Base-by-base conservation (phyloP, 1,140 invertebrate genomes). In the Trinorchestia longiramus region DNA sequence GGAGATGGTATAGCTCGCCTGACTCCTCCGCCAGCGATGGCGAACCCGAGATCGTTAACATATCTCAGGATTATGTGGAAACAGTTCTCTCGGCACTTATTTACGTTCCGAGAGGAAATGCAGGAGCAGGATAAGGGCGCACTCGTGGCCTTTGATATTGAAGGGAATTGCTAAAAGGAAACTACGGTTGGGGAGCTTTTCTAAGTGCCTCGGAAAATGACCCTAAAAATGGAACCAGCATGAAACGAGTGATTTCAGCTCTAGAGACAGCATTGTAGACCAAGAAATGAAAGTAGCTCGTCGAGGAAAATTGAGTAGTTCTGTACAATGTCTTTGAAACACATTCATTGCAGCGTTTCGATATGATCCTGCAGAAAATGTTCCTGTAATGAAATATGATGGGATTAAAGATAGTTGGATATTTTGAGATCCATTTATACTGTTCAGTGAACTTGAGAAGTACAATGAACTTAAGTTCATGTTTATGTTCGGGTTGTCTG, bases 31-130 rank as follows among this genome's bases (percentile, higher is more conserved):
- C 41, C 88, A 91, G 88, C 88, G 88, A 94, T 47, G 41, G 41
- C 92, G 44, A n/a, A 43, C 41, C 92, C 44, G 19, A 45, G 92
- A 43, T 43, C 92, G 92, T 94, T 94, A 94, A 94, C 92, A 94
- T 94, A 94, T 94, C 92, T 94, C 92, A 94, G 92, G 92, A 94
- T 94, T 94, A 94, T 94, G 92, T 94, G 92, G 92, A 94, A 94
- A 94, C 92, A 94, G 92, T 94, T 42, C 92, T 45, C 44, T 94
- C 92, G 43, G 92, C 92, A 94, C 92, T 94, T 94, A 94, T 94
- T 94, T 94, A 94, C 92, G 92, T 94, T 94, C 92, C 43, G 40
- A 94, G 92, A 94, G 92, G 92, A 94, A 94, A 94, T 94, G 92
- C 92, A 94, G 43, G 92, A 94, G 92, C 92, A 15, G 92, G 92